Evolutionary conservation across 2,888 invertebrate genomes (phyloP), one percentile per base, ranked within the genome.

Genomic region (Cephus pulcher): DNA sequence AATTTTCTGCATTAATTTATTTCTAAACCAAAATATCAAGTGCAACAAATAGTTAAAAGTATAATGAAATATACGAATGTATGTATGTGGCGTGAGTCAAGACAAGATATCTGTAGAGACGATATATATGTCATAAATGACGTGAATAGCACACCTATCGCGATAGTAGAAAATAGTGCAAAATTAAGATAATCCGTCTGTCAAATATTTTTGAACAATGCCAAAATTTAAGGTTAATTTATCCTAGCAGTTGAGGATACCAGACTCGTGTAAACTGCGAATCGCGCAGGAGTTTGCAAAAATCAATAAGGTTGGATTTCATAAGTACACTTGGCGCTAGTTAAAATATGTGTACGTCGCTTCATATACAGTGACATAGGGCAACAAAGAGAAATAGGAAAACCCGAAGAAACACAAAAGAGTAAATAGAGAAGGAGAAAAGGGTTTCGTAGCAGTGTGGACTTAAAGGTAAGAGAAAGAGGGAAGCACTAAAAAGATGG

Each of bases 401-500:
- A 56, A 23, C 56, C 56, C 6, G 2, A 23, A 23, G 23, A 23
- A 56, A 56, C 6, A 56, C 23, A 56, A 56, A 56, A 23, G 56
- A 56, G 56, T 56, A 56, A 56, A 23, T 56, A 56, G 56, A 56
- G 56, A 56, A 9, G 56, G 6, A 56, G 1, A 56, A 23, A 56
- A 56, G 56, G 56, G 23, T 56, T 1, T 23, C 56, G 56, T 9
- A 56, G 23, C 40, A 56, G 40, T 9, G 15, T 23, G 40, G 35
- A 35, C 40, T 40, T 6, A 23, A 56, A 56, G 56, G 23, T 56
- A 23, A 56, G 56, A 56, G 56, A 56, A 56, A 56, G 56, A 56
- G 23, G 56, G 56, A 71, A 69, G 12, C 34, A 34, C 23, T 73
- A 71, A 34, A 78, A 40, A 56, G 40, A 76, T 12, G 69, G 34